Evolutionary conservation across 2,113 vertebrate genomes (phyloP), one percentile per base, ranked within the genome.

Genomic region (Seriola dumerili): DNA sequence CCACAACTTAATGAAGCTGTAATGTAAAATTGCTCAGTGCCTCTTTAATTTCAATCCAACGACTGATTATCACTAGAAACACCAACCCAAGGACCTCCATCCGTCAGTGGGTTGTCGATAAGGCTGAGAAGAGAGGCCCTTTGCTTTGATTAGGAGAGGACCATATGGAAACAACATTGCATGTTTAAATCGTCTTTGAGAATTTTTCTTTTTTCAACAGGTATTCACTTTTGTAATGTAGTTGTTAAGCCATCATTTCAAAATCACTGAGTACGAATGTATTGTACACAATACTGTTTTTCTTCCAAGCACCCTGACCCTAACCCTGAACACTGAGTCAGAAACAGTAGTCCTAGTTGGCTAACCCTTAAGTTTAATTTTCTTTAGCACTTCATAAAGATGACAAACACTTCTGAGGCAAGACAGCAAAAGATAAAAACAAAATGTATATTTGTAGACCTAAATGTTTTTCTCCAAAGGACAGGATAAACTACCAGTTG

Each of bases 41-140:
- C 25, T 72, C 57, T 58, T 65, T 54, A 46, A 69, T 69, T 68
- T 46, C 57, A 59, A 61, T 44, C 25, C 40, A 42, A 34, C 38
- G 16, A 48, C 46, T 48, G 29, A 29, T 29, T 29, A 29, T 2
- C 2, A 2, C 29, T 29, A 29, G 29, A 29, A 29, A 29, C 29
- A 29, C 29, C 29, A 29, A 29, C 29, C 29, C 29, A 29, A 29
- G 29, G 29, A 29, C 29, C 29, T 29, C 29, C 29, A 29, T 29
- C 29, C 29, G 29, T 29, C 29, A 29, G 29, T 29, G 29, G 29
- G 29, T 29, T 29, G 29, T 29, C 29, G 29, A 29, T 29, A 29
- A 10, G 10, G 40, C 40, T 8, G 10, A 42, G 40, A 44, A 13
- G 34, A 36, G 34, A 36, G 4, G 34, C 34, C 6, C 34, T 36